A percentile compares a stretch with the other conserved stretches of the same genome.
These are phyloP conservation scores for Pilophorus perplexus DNA, from an alignment of 2,888 invertebrate species.

Conservation along the genomic window DNA sequence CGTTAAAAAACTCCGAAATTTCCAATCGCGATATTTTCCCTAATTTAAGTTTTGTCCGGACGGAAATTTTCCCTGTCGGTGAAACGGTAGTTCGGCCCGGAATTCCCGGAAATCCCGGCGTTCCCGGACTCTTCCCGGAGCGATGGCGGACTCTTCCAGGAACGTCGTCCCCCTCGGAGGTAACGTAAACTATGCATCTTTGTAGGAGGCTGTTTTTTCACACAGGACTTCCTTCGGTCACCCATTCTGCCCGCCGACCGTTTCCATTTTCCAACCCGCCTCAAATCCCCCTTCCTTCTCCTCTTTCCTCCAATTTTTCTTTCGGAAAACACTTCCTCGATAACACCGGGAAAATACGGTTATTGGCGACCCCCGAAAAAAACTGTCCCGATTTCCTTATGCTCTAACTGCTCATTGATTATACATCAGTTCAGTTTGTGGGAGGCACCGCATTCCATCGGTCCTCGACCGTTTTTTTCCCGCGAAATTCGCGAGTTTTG, in stretches of 20 bases:
- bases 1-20: too few species aligned
- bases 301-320: not conserved
- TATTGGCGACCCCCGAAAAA: not conserved
- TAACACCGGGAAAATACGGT: too few species aligned
- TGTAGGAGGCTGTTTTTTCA: conserved; percentile 22
- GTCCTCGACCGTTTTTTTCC: not conserved
- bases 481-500: not conserved
- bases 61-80: not conserved
- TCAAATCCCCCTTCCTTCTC: not conserved
- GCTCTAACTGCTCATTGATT: not conserved
- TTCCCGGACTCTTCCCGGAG: not conserved
- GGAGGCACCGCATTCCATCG: conserved; percentile 4
- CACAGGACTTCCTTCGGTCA: conserved; percentile 22
- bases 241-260: conserved; percentile 2
- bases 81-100: not conserved
- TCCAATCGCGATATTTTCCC: too few species aligned
- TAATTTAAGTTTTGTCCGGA: not conserved
- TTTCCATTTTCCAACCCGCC: not conserved
- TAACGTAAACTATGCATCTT: conserved; percentile 21
- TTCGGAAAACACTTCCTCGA: not conserved
- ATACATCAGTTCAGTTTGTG: not conserved
- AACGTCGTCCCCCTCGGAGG: conserved; percentile 34
- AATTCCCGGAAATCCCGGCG: not conserved
- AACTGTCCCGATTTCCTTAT: not conserved
- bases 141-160: conserved; percentile 31